Evolutionary conservation across 2,113 vertebrate species (phyloP).

Genomic region (Pseudorhombus dupliciocellatus): DNA sequence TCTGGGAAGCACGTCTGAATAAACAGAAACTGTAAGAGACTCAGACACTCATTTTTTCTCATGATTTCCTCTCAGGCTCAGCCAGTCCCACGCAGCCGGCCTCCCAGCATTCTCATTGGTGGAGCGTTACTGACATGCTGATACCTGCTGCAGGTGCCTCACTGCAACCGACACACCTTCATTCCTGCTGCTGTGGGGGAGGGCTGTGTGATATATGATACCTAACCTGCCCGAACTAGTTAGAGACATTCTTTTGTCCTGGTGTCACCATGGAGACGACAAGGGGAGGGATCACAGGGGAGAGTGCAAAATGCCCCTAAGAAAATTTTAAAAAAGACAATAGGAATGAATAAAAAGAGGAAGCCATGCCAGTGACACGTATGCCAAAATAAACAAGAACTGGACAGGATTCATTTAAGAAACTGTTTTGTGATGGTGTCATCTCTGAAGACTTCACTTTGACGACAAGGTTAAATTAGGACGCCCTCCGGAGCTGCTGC

Average conservation of each 20-base stretch:
- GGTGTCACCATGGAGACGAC: conserved; percentile 43
- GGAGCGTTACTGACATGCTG: conserved; percentile 24
- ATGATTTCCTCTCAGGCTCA: not conserved
- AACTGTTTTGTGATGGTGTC: not conserved
- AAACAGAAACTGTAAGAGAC: conserved; percentile 17
- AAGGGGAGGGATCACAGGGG: not conserved
- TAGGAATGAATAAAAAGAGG: not conserved
- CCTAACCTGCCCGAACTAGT: conserved; percentile 71
- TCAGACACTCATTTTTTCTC: not conserved
- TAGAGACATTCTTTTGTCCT: conserved; percentile 52
- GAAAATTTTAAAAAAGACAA: not conserved
- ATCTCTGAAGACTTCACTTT: not conserved
- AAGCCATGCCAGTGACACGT: not conserved
- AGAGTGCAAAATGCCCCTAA: conserved; percentile 12
- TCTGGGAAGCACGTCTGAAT: too few species aligned
- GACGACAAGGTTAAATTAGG: not conserved
- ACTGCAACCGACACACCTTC: conserved; percentile 42
- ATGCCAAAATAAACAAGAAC: not conserved
- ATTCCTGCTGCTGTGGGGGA: conserved; percentile 39
- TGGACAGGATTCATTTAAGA: not conserved
- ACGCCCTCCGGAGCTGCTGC: not conserved
- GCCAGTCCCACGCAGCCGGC: not conserved
- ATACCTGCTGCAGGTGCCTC: conserved; percentile 52
- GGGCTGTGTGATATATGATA: conserved; percentile 49
- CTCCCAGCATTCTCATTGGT: conserved; percentile 40